Percentiles rank a stretch among this genome's conserved stretches.
Evolutionary conservation across 2,888 invertebrate species (phyloP).

Genomic region (Eugnorisma glareosa): DNA sequence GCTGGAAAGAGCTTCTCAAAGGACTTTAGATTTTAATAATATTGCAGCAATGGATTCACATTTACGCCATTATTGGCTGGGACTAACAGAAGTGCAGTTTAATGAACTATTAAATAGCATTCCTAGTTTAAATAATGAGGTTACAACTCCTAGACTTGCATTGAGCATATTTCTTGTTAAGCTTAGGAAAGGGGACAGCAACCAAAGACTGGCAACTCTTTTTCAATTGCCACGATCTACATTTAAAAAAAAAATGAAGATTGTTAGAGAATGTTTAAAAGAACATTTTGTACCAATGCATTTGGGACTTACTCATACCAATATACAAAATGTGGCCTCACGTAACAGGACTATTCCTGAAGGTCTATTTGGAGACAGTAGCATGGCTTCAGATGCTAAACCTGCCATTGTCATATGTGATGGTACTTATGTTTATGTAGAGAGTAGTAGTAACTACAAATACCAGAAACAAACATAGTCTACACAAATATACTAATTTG

Average conservation of each 20-base stretch:
- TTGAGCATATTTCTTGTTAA: no score
- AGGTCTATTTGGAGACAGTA: not conserved
- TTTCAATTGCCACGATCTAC: not conserved
- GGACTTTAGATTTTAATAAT: conserved; percentile 8
- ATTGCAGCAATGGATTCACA: not conserved
- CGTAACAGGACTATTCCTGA: not conserved
- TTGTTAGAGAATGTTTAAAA: no score
- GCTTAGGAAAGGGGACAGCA: not conserved
- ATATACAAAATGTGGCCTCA: not conserved
- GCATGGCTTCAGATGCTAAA: conserved; percentile 8
- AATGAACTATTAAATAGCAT: not conserved
- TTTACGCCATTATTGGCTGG: not conserved
- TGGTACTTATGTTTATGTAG: conserved; percentile 10
- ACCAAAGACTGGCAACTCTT: not conserved
- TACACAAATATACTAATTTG: not conserved
- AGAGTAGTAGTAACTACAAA: not conserved
- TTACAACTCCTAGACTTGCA: not conserved
- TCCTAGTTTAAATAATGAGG: not conserved
- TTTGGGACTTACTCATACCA: not conserved
- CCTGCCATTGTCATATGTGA: conserved; percentile 11
- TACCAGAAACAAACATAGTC: conserved; percentile 1
- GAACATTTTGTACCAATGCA: no score
- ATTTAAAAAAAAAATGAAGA: not conserved
- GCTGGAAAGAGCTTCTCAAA: not conserved
- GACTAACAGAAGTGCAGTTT: not conserved